Base-by-base conservation (phyloP, 2,797 vertebrate genomes). In the Mus spretus region DNA sequence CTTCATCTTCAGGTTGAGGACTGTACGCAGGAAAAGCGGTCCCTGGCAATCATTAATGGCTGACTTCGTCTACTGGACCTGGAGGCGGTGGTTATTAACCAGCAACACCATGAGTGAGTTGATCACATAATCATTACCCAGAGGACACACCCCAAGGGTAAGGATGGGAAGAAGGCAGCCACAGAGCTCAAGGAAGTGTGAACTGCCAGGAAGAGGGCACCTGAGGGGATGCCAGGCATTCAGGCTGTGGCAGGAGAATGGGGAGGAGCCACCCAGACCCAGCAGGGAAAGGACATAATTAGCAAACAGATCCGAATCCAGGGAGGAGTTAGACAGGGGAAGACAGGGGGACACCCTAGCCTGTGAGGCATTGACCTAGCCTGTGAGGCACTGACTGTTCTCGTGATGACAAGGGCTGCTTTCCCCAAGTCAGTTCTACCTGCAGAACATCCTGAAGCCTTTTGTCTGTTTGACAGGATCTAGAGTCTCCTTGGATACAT, bases 1-100 rank as follows among this genome's bases (percentile, higher is more conserved):
- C 34, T 37, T 37, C 50, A 31, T 83, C 82, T 75, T 24, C 26
- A 6, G 44, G 28, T 2, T 14, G 89, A 59, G 26, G 70, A 40
- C 19, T 40, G 55, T 65, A 74, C 87, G 50, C 31, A 3, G 26
- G 53, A 91, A 78, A n/a, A 12, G 55, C 12, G 59, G 28, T 86
- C n/a, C 87, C 40, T 14, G 53, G 74, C 79, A 96, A 94, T 97
- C 90, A 95, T 97, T 96, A 97, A 96, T 90, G 6, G 40, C 20
- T 40, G 82, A 13, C 47, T 82, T 93, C 44, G 31, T 88, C 37
- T 0, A 6, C 0, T 28, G 9, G 3, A 80, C 63, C 85, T 78
- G 37, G 57, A 28, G 40, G 9, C n/a, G 84, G 63, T n/a, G 2
- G 1, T 3, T 37, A 90, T 31, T 24, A 96, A 88, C 1, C 72